Base-by-base conservation (phyloP, 2,797 vertebrate species). In the Danio tinwini region DNA sequence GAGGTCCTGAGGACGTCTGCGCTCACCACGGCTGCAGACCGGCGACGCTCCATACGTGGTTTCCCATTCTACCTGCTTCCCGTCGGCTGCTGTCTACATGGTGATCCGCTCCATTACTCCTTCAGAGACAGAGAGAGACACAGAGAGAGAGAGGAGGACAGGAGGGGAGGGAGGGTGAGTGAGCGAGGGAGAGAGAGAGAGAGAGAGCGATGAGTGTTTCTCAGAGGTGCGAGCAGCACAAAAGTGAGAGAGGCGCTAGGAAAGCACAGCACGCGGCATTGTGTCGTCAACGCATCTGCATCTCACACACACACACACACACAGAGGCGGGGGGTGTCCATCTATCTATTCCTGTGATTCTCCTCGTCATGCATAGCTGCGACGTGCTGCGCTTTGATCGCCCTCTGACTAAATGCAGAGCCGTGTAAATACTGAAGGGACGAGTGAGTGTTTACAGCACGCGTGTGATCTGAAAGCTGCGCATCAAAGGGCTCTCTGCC, bases 1-100 rank as follows among this genome's bases (percentile, higher is more conserved):
- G 84, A 85, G 86, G 78, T 82, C 88, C 84, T 87, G 81, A 71
- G 77, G 78, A 75, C 13, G 11, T 88, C 89, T 86, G 87, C 88
- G 88, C 85, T 98, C 95, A 97, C 90, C 95, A 97, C 91, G 96
- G 96, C 92, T 97, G 96, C 92, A 95, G 95, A 94, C 94, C 95
- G 89, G 94, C 93, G 90, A 93, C 92, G 88, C 94, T 97, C 96
- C 96, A 96, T 95, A 94, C 93, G 95, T 92, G 81, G 91, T 88
- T 93, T 94, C 92, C 97, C 97, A 98, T 99, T 93, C 91, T 96
- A 94, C 85, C 70, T 90, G 87, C 85, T 85, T 88, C 89, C 91
- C 71, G 81, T 87, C 90, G 91, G 89, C 88, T 87, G 88, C 93
- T 93, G 93, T 93, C 96, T 97, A 98, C 97, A 97, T 97, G 96